These are phyloP conservation scores for Nibea coibor DNA, from an alignment of 2,113 vertebrate species.

Conservation along the genomic window DNA sequence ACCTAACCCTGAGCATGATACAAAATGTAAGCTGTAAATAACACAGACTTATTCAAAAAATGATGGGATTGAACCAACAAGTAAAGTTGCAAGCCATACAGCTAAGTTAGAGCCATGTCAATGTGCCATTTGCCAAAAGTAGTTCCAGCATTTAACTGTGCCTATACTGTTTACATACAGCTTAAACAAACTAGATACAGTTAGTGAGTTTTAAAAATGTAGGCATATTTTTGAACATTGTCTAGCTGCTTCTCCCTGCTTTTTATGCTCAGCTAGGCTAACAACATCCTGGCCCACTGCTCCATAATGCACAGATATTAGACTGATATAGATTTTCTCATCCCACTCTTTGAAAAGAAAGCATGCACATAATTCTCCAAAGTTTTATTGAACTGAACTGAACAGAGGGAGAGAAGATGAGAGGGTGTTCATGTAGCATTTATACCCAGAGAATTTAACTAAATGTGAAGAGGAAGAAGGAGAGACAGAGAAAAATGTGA, in stretches of 20 bases:
- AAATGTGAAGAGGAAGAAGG: neutral
- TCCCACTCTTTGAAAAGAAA: neutral
- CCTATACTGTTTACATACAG: neutral
- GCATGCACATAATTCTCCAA: neutral
- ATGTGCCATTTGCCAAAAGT: neutral
- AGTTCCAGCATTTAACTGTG: neutral
- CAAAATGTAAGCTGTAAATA: neutral
- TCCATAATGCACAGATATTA: neutral
- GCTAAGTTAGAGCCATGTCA: neutral
- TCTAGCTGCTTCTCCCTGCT: neutral
- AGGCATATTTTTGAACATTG: neutral
- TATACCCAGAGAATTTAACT: neutral
- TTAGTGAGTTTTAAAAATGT: neutral
- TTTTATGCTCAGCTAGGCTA: conserved; percentile 12
- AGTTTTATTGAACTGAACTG: neutral
- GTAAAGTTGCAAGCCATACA: no score
- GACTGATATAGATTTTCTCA: neutral
- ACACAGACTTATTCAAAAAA: neutral
- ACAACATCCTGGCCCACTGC: neutral
- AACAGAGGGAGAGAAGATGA: neutral
- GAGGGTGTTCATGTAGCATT: conserved; percentile 17
- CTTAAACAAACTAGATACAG: neutral
- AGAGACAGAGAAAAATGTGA: neutral
- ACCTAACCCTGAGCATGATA: neutral
- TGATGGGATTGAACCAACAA: neutral